phyloP scores from a whole-genome alignment of 2,888 invertebrate species.

The Leistus spinibarbis region DNA sequence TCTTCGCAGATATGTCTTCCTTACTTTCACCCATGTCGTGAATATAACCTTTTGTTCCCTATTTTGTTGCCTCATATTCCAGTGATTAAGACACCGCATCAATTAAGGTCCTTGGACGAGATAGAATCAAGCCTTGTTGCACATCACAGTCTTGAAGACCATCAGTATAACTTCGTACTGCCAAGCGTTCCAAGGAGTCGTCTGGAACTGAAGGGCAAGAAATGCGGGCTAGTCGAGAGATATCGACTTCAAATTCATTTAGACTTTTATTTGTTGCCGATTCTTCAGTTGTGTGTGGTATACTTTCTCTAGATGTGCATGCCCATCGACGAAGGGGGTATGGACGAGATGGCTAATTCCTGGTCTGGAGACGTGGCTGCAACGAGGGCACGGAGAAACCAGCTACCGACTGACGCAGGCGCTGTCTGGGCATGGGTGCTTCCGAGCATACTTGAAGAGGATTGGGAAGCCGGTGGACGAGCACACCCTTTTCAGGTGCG shows the following conservation, averaged over 20 bases:
- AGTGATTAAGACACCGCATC: too few relatives aligned
- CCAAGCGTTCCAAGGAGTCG: background rate
- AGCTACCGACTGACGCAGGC: background rate
- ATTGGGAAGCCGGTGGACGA: background rate
- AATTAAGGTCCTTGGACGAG: too few relatives aligned
- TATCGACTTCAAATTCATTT: background rate
- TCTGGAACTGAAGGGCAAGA: background rate
- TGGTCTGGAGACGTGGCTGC: background rate
- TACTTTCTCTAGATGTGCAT: background rate
- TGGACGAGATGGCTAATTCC: background rate
- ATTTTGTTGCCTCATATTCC: too few relatives aligned
- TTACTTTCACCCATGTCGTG: too few relatives aligned
- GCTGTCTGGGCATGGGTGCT: background rate
- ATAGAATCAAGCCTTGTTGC: too few relatives aligned
- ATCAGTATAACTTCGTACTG: background rate
- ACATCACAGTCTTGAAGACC: too few relatives aligned
- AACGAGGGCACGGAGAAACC: background rate
- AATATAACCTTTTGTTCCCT: too few relatives aligned
- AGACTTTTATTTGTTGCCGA: background rate
- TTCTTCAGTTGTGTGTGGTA: slow-evolving; percentile 10
- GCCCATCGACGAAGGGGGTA: too few relatives aligned
- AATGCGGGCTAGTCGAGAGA: background rate
- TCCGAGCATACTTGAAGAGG: background rate
- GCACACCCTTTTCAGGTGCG: too few relatives aligned
- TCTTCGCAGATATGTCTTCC: too few relatives aligned